Conservation (phyloP, 1,140 invertebrate genomes). For the Pseudachorutes palmiensis region DNA sequence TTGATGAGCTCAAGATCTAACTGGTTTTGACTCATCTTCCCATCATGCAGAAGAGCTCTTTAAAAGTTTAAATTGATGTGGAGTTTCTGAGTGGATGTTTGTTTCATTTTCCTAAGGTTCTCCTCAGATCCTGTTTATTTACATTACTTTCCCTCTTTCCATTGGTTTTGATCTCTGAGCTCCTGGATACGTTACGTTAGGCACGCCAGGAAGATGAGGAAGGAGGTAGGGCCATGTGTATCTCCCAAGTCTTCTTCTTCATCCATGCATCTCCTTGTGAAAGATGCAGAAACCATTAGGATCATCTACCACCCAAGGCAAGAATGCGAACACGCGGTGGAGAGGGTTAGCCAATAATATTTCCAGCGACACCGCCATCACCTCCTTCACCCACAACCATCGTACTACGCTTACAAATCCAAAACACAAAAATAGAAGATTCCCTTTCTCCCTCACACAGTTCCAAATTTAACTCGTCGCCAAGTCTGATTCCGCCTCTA, state of each 20-base stretch:
- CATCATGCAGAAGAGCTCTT: background rate
- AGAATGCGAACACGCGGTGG: background rate
- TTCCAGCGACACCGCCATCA: background rate
- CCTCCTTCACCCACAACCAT: background rate
- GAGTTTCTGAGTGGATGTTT: constrained; percentile 3
- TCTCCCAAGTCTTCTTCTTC: background rate
- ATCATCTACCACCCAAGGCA: background rate
- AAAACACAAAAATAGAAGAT: too few species aligned
- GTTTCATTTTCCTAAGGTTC: background rate
- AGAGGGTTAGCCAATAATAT: background rate
- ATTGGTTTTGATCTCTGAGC: background rate
- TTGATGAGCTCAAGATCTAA: too few species aligned
- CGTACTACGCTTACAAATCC: background rate
- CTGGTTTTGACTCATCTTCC: background rate
- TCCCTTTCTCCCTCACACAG: too few species aligned
- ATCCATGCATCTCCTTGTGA: background rate
- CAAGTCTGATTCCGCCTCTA: too few species aligned
- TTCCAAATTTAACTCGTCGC: too few species aligned
- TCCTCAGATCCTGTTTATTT: background rate
- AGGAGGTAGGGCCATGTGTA: background rate
- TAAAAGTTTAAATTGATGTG: background rate
- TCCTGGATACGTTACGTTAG: too few species aligned
- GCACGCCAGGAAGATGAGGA: background rate
- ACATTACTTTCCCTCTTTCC: background rate
- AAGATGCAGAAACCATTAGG: background rate